phyloP scores from a whole-genome alignment of 1,140 invertebrate genomes.

The Zelostemma sp. region DNA sequence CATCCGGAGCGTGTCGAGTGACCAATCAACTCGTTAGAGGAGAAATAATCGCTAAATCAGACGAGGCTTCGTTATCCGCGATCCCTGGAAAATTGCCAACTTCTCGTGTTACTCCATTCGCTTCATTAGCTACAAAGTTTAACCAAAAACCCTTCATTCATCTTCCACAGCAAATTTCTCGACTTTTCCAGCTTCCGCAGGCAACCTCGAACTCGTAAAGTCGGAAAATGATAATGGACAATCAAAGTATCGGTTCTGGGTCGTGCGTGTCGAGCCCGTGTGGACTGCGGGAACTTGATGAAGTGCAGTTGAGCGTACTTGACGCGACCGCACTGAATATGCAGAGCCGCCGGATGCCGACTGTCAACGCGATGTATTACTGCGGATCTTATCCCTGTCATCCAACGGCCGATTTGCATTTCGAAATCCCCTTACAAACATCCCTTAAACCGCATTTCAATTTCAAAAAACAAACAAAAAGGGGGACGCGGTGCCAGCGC shows the following conservation, averaged over 20 bases:
- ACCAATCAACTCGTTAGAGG: slow-evolving; percentile 16
- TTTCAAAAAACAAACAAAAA: no score
- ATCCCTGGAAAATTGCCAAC: neutral
- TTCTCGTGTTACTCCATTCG: neutral
- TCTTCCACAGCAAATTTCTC: no score
- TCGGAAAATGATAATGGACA: no score
- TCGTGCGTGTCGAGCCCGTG: slow-evolving; percentile 48
- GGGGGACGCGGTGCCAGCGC: slow-evolving; percentile 39
- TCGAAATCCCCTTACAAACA: no score
- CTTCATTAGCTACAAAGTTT: neutral
- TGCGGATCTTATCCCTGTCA: slow-evolving; percentile 67
- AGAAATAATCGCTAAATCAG: slow-evolving; percentile 23
- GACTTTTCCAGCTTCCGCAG: no score
- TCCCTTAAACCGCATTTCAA: no score
- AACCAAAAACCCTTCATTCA: no score
- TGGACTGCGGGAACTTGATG: slow-evolving; percentile 56
- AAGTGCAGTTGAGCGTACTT: slow-evolving; percentile 59
- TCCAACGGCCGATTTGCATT: slow-evolving; percentile 62
- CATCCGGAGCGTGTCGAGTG: neutral
- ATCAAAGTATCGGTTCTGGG: slow-evolving; percentile 16
- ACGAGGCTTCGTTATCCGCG: neutral
- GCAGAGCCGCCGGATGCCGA: slow-evolving; percentile 65
- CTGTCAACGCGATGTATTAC: slow-evolving; percentile 68
- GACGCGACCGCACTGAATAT: slow-evolving; percentile 65
- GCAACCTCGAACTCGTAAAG: no score